Evolutionary conservation across 1,140 invertebrate species (phyloP), one percentile per base, ranked within the genome.

Genomic region (Nasonia longicornis): DNA sequence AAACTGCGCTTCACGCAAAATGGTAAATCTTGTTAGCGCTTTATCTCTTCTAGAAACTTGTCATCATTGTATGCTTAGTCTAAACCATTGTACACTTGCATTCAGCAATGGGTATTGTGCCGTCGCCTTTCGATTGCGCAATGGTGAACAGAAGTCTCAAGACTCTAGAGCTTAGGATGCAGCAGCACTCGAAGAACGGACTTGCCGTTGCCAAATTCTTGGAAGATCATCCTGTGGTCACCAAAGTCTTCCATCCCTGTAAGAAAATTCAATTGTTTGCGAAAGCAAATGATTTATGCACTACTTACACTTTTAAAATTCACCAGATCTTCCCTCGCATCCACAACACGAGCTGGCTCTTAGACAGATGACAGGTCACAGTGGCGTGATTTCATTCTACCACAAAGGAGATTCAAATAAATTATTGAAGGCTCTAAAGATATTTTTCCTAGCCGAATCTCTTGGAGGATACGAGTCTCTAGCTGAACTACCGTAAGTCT

Each of bases 111-210:
- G 98, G 98, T 67, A 93, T 96, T 72, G 95, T 99, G 4, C 98
- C 98, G 12, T 98, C 98, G 0, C 97, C 98, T 0, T 98, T 99
- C 88, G 98, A 99, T 89, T 99, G 98, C 88, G 97, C 94, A 87
- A 91, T 98, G 87, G 97, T 99, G 0, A 98, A 97, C 87, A 94
- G 98, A 69, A 97, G 98, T 86, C 91, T 99, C 66, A 99, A 99
- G 91, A 99, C 98, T 0, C 91, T 99, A 20, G 94, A 96, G 74
- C 83, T 99, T 12, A 92, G 98, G 79, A 99, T 99, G 98, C 93
- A 95, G 85, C 93, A 95, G 86, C 98, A 99, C 86, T 94, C 94
- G 92, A 92, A 93, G 82, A 97, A 96, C 90, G 94, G 93, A 6
- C 84, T 98, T 4, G 91, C 91, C 14, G 93, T 99, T 4, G 97